Evolutionary conservation across 2,888 invertebrate species (phyloP).

Genomic region (Alloscopus bannaensis): DNA sequence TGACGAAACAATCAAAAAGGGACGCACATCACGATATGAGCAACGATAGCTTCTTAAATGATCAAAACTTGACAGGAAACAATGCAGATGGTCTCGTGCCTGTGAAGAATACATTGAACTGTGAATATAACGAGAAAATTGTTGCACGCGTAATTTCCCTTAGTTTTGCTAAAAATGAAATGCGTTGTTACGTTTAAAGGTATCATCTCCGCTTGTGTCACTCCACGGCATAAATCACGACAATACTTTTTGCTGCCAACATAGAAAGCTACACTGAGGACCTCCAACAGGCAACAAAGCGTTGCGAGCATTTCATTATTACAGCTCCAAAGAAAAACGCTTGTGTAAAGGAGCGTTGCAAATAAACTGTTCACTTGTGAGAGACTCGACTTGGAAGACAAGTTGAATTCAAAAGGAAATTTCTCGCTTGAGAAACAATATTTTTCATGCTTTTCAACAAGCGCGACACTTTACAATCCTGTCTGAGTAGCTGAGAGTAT

Average conservation of each 20-base stretch:
- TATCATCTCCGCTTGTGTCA: conserved; percentile 45
- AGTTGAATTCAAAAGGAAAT: conserved; percentile 56
- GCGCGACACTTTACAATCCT: conserved; percentile 17
- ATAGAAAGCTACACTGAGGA: conserved; percentile 10
- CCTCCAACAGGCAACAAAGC: conserved; percentile 62
- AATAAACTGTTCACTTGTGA: too few species aligned
- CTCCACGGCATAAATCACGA: conserved; percentile 54
- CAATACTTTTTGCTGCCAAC: conserved; percentile 3
- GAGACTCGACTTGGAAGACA: not conserved
- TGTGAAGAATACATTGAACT: not conserved
- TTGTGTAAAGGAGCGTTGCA: conserved; percentile 52
- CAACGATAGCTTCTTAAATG: not conserved
- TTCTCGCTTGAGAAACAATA: conserved; percentile 57
- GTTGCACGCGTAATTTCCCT: conserved; percentile 37
- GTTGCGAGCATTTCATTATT: conserved; percentile 60
- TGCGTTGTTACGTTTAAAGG: conserved; percentile 37
- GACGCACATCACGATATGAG: not conserved
- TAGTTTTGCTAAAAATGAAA: conserved; percentile 29
- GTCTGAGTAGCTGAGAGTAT: too few species aligned
- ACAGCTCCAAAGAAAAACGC: conserved; percentile 42
- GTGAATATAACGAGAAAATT: conserved; percentile 32
- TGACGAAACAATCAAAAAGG: conserved; percentile 6
- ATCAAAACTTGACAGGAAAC: not conserved
- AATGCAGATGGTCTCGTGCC: conserved; percentile 49
- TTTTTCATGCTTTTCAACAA: conserved; percentile 61